phyloP scores from a whole-genome alignment of 1,140 invertebrate species.

The Galleria mellonella region DNA sequence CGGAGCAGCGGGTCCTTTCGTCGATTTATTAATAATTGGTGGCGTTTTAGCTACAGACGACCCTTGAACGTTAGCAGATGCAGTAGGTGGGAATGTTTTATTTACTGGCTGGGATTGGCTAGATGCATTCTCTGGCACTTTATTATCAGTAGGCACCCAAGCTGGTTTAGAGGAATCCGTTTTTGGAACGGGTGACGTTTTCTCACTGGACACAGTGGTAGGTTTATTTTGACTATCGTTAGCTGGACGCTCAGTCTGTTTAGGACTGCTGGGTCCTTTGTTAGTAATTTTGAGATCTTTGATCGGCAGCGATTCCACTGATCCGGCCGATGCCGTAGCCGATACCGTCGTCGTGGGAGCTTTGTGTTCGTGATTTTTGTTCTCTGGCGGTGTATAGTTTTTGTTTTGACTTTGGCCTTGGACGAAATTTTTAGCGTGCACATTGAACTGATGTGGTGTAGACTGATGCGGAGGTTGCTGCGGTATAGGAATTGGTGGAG shows the following conservation, averaged over 20 bases:
- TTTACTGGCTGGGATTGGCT: slow-evolving; percentile 16
- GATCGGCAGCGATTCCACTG: slow-evolving; percentile 53
- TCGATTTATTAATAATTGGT: slow-evolving; percentile 37
- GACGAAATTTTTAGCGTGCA: slow-evolving; percentile 71
- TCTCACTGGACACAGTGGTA: slow-evolving; percentile 27
- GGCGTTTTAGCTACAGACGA: slow-evolving; percentile 32
- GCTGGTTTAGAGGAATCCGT: slow-evolving; percentile 47
- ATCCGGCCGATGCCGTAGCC: slow-evolving; percentile 15
- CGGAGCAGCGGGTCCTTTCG: slow-evolving; percentile 51
- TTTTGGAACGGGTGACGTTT: slow-evolving; percentile 43
- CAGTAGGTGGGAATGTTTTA: slow-evolving; percentile 37
- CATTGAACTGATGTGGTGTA: slow-evolving; percentile 67
- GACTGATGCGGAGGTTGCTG: slow-evolving; percentile 42
- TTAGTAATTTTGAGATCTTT: slow-evolving; percentile 65
- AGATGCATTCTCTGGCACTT: slow-evolving; percentile 18
- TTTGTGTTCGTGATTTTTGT: slow-evolving; percentile 37
- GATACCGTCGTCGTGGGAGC: slow-evolving; percentile 28
- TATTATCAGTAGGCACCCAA: slow-evolving; percentile 46
- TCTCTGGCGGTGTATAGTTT: slow-evolving; percentile 40
- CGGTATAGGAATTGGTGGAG: slow-evolving; percentile 37
- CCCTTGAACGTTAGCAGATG: slow-evolving; percentile 22
- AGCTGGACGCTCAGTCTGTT: slow-evolving; percentile 32
- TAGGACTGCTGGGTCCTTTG: slow-evolving; percentile 56
- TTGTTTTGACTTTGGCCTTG: slow-evolving; percentile 56
- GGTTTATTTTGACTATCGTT: slow-evolving; percentile 33